Evolutionary conservation across 2,888 invertebrate species (phyloP).

Genomic region (Chrysopilus asiliformis): DNA sequence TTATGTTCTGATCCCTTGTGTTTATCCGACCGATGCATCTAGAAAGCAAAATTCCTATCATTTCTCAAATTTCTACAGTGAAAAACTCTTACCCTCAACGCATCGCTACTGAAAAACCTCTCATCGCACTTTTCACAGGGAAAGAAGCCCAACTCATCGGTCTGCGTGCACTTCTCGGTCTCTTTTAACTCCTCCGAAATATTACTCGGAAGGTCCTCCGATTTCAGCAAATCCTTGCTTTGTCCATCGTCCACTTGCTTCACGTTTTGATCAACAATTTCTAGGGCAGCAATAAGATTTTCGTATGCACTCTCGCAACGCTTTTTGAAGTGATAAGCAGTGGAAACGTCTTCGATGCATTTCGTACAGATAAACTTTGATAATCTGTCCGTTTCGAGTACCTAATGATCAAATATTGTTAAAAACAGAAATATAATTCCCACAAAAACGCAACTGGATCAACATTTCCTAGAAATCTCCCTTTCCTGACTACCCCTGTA

Average conservation of each 20-base stretch:
- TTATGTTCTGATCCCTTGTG: conserved; percentile 20
- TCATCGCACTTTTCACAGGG: conserved; percentile 29
- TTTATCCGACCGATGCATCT: conserved; percentile 20
- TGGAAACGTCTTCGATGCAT: conserved; percentile 26
- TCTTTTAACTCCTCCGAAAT: conserved; percentile 22
- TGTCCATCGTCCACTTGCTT: neutral
- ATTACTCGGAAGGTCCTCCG: neutral
- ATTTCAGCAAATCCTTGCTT: no score
- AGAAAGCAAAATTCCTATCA: neutral
- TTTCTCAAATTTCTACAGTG: neutral
- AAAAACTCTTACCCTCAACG: conserved; percentile 17
- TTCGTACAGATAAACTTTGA: conserved; percentile 29
- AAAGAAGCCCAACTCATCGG: no score
- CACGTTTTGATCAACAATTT: conserved; percentile 5
- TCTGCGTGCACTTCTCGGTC: conserved; percentile 32
- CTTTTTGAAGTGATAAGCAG: conserved; percentile 29
- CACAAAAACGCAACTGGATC: no score
- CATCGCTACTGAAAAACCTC: conserved; percentile 23
- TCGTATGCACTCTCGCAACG: conserved; percentile 30
- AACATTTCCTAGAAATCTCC: no score
- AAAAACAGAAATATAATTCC: no score
- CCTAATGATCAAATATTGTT: no score
- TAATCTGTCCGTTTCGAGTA: no score
- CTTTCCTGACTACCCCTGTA: no score
- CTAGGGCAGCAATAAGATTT: conserved; percentile 22